Conservation (phyloP, 2,113 vertebrate species). For the Vanacampus margaritifer region DNA sequence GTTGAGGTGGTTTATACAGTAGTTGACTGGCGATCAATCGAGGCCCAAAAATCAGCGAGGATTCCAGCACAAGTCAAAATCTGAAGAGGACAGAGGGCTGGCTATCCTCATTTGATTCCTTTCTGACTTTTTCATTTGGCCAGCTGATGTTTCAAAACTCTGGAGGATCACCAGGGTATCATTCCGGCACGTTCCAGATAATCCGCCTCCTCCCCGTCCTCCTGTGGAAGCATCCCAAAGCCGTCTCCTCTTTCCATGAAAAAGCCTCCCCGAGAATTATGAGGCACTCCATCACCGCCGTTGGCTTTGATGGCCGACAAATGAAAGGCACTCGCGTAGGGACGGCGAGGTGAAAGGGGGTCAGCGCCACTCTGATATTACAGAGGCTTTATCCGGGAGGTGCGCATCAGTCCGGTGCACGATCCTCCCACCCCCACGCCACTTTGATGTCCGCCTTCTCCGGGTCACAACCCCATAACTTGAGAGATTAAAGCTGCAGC, state of each 20-base stretch:
- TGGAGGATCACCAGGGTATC: neutral
- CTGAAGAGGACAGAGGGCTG: too few species aligned
- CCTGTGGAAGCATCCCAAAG: conserved; percentile 14
- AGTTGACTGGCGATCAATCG: neutral
- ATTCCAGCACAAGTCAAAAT: too few species aligned
- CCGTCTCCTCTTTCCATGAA: conserved; percentile 40
- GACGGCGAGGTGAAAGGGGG: conserved; percentile 35
- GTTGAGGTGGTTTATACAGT: neutral
- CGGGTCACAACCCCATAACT: neutral
- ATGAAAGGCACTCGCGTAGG: neutral
- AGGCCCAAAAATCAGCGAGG: too few species aligned
- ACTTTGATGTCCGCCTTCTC: neutral
- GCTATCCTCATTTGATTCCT: neutral
- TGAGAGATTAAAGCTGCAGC: neutral
- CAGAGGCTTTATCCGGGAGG: conserved; percentile 41
- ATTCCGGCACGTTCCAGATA: conserved; percentile 5
- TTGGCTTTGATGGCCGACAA: conserved; percentile 41
- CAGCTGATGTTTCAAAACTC: neutral
- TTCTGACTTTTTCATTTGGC: neutral
- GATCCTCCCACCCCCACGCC: neutral
- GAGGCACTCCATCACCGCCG: conserved; percentile 43
- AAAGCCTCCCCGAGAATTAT: conserved; percentile 40
- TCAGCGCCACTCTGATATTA: conserved; percentile 40
- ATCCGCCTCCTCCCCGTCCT: neutral
- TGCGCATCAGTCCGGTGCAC: neutral